Evolutionary conservation across 2,113 vertebrate genomes (phyloP), one percentile per base, ranked within the genome.

Genomic region (Scytalopus superciliaris): DNA sequence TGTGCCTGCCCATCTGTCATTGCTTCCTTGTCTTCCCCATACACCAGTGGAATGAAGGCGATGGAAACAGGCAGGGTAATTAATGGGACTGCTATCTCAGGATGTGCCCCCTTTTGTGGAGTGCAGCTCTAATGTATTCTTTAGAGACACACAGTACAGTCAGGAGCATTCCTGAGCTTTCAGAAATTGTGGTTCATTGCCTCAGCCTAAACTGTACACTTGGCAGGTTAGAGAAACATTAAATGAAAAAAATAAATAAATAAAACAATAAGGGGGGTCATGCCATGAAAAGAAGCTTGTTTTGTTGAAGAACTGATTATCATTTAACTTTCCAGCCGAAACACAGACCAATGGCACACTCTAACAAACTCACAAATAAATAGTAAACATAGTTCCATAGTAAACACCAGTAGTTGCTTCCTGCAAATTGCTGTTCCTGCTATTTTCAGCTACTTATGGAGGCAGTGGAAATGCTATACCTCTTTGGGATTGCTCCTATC

Each of bases 1-100:
- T 93, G 77, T 92, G 74, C 70, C 75, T 12, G 57, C 78, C 87
- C 93, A 93, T 91, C 91, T 93, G 91, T 90, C 84, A 70, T 7
- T 67, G 75, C 59, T 52, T 86, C 40, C 84, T 17, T 44, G 63
- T 39, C 40, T 39, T 64, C 67, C 89, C 81, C 2, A 0, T 40
- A 28, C 6, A 12, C 72, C 55, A 2, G 66, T 9, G 35, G 70
- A 83, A 52, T 39, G 84, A 84, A 81, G 1, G 53, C 17, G 33
- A 55, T 15, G 72, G 39, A 24, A 87, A 68, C n/a, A 4, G 14
- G 82, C n/a, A 11, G 70, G 69, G 72, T 89, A 95, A 95, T 95
- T 90, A 88, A 28, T 2, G 3, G 84, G 70, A 67, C 69, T 2
- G 17, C 89, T 80, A 5, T 55, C 52, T 85, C 81, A 21, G 83